Conservation (phyloP, 2,888 invertebrate genomes). For the Protodeltote pygarga region DNA sequence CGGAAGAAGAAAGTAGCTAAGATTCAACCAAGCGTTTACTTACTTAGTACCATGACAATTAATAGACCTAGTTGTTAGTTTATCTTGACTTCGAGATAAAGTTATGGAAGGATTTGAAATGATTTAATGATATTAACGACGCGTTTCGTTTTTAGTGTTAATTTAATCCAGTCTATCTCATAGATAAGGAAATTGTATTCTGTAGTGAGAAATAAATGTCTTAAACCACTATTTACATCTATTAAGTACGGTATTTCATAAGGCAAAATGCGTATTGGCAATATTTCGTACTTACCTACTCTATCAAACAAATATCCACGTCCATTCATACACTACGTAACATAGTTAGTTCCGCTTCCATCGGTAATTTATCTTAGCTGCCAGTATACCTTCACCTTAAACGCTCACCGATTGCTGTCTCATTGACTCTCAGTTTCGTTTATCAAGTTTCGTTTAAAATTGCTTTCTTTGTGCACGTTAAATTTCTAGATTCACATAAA, state of each 20-base stretch:
- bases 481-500: conserved; percentile 47
- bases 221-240: not conserved
- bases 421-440: conserved; percentile 74
- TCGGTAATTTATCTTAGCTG: conserved; percentile 30
- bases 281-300: not conserved
- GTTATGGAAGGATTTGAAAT: no score
- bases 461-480: conserved; percentile 60
- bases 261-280: not conserved
- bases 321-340: not conserved
- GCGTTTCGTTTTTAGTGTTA: no score
- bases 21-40: not conserved
- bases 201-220: no score
- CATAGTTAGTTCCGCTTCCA: conserved; percentile 5
- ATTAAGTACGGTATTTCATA: no score
- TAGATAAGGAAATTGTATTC: no score
- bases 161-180: no score
- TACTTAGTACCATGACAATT: not conserved
- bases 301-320: not conserved
- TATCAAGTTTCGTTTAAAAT: conserved; percentile 53
- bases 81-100: no score
- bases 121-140: no score
- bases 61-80: not conserved
- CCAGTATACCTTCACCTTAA: conserved; percentile 27
- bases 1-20: not conserved
- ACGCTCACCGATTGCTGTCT: conserved; percentile 51